phyloP scores from a whole-genome alignment of 53 echinoderm and acorn worm genomes.

The Hippasteria phrygiana region DNA sequence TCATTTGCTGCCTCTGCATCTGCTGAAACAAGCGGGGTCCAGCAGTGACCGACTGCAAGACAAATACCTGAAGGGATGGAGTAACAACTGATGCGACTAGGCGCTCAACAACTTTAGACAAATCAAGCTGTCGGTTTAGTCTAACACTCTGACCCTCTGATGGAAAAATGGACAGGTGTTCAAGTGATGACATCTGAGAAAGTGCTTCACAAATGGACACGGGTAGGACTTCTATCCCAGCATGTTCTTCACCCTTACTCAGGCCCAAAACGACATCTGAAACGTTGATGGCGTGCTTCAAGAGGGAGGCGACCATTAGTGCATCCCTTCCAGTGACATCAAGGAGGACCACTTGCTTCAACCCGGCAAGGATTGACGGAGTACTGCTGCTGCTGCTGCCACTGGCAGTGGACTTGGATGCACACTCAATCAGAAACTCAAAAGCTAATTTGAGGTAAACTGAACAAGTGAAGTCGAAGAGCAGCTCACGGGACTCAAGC shows the following conservation, averaged over 20 bases:
- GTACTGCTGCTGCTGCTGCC: too few relatives aligned
- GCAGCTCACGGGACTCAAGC: not conserved
- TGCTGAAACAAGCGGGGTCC: not conserved
- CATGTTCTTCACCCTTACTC: not conserved
- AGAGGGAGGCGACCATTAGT: not conserved
- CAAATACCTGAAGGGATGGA: not conserved
- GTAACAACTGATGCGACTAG: not conserved
- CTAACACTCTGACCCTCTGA: not conserved
- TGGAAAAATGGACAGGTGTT: not conserved
- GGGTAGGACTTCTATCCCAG: not conserved
- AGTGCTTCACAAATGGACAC: not conserved
- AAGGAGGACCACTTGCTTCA: not conserved
- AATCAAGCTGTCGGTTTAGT: not conserved
- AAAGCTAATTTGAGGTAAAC: not conserved
- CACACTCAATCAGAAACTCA: not conserved
- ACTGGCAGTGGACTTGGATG: too few relatives aligned
- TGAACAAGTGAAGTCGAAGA: not conserved
- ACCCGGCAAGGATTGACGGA: not conserved
- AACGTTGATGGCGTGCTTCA: not conserved
- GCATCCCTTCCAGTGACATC: not conserved
- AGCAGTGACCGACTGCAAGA: not conserved
- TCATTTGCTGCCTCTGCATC: not conserved
- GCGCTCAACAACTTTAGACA: not conserved
- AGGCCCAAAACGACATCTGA: not conserved
- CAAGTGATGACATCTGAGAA: not conserved